Percentiles rank a stretch among this genome's conserved stretches.
These are phyloP conservation scores for Mus caroli DNA, from an alignment of 2,797 vertebrate genomes.

Conservation along the genomic window DNA sequence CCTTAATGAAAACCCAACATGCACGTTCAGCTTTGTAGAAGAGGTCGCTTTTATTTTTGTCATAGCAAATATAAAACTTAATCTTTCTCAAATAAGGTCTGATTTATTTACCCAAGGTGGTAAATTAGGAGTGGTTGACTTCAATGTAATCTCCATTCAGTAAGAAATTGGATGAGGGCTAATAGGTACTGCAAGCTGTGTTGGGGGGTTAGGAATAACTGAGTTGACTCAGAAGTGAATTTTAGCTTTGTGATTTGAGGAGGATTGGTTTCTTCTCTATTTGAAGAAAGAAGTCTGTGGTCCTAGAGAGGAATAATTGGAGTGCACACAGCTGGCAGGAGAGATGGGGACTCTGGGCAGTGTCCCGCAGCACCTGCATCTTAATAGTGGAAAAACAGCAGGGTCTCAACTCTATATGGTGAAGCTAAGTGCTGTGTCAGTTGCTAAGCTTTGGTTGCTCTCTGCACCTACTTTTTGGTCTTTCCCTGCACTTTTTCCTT, in stretches of 20 bases:
- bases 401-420: not conserved
- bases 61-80: conserved; percentile 20
- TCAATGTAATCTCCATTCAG: conserved; percentile 26
- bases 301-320: not conserved
- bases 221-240: conserved; percentile 19
- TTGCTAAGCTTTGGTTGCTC: not conserved
- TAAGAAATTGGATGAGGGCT: not conserved
- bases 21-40: not conserved
- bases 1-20: conserved; percentile 5
- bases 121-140: not conserved
- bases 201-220: not conserved
- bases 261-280: not conserved
- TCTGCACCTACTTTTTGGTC: not conserved
- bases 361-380: too few species aligned
- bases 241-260: not conserved
- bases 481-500: not conserved
- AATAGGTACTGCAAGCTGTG: not conserved
- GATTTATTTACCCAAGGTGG: conserved; percentile 29
- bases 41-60: not conserved
- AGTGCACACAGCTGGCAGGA: not conserved
- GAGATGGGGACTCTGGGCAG: not conserved
- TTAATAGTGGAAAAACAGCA: not conserved
- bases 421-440: not conserved
- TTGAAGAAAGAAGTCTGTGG: conserved; percentile 4
- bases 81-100: conserved; percentile 27